Conservation (phyloP, 2,797 vertebrate species). For the Nasua narica region DNA sequence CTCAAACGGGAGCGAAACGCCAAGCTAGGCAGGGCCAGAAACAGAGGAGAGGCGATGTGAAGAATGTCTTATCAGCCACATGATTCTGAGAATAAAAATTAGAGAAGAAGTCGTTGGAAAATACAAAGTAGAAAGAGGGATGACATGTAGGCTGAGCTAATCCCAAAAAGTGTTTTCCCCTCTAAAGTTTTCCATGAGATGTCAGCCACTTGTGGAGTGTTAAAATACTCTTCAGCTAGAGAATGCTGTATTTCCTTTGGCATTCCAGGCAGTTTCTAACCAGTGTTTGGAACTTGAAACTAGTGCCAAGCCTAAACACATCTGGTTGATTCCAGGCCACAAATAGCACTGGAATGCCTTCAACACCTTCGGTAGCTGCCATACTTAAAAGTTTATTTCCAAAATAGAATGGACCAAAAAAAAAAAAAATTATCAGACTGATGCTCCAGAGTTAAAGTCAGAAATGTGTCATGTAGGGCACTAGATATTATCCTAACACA, state of each 20-base stretch:
- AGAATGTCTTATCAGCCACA: constrained; percentile 25
- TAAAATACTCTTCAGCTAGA: constrained; percentile 84
- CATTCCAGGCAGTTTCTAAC: constrained; percentile 86
- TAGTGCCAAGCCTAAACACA: constrained; percentile 88
- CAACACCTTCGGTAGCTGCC: constrained; percentile 92
- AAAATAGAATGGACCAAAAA: constrained; percentile 90
- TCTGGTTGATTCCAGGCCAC: constrained; percentile 91
- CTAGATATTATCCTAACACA: constrained; percentile 83
- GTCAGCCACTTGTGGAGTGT: constrained; percentile 83
- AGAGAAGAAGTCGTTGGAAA: constrained; percentile 52
- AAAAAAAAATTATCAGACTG: constrained; percentile 86
- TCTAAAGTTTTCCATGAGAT: constrained; percentile 71
- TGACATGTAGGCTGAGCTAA: constrained; percentile 70
- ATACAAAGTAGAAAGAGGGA: constrained; percentile 12
- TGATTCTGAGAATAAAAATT: constrained; percentile 53
- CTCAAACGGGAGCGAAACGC: constrained; percentile 29
- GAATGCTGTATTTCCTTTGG: constrained; percentile 86
- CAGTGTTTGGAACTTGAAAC: constrained; percentile 87
- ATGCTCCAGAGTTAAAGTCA: constrained; percentile 86
- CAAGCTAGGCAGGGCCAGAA: neutral
- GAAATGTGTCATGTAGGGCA: constrained; percentile 85
- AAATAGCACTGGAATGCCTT: constrained; percentile 93
- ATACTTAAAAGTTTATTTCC: constrained; percentile 88
- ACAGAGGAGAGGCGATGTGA: constrained; percentile 44
- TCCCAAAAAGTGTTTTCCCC: constrained; percentile 81